Conservation (phyloP, 1,140 invertebrate genomes). For the Ostrea denselamellosa region DNA sequence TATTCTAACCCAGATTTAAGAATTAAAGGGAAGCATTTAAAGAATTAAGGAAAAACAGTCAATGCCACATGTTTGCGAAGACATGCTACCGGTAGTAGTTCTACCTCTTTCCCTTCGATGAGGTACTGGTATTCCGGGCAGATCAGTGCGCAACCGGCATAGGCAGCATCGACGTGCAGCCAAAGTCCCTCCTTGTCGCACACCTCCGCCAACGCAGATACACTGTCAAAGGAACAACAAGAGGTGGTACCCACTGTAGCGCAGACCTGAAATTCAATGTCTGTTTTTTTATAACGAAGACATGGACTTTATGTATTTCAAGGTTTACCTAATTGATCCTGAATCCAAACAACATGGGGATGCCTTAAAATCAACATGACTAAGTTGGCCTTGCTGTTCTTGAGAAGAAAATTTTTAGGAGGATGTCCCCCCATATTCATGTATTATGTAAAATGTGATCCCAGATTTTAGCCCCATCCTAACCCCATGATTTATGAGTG, state of each 20-base stretch:
- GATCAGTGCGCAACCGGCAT: constrained; percentile 92
- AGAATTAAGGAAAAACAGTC: too few species aligned
- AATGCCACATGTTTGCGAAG: background rate
- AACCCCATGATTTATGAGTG: too few species aligned
- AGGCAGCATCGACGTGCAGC: constrained; percentile 97
- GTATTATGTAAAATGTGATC: too few species aligned
- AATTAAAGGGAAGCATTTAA: background rate
- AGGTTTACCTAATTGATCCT: too few species aligned
- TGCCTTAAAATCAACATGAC: too few species aligned
- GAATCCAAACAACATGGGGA: too few species aligned
- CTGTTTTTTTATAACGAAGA: background rate
- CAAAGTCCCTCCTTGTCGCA: constrained; percentile 89
- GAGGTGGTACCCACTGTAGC: constrained; percentile 95
- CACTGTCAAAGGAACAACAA: constrained; percentile 92
- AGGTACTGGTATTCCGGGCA: constrained; percentile 95
- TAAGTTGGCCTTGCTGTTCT: too few species aligned
- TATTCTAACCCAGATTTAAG: too few species aligned
- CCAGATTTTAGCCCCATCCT: too few species aligned
- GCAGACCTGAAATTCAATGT: constrained; percentile 83
- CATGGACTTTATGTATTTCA: too few species aligned
- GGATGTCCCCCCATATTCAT: too few species aligned
- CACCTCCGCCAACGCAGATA: constrained; percentile 92
- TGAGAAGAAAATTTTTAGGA: too few species aligned
- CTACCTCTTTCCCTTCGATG: constrained; percentile 90
- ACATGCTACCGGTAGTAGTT: background rate